phyloP scores from a whole-genome alignment of 2,113 vertebrate genomes.

The Oncorhynchus nerka region DNA sequence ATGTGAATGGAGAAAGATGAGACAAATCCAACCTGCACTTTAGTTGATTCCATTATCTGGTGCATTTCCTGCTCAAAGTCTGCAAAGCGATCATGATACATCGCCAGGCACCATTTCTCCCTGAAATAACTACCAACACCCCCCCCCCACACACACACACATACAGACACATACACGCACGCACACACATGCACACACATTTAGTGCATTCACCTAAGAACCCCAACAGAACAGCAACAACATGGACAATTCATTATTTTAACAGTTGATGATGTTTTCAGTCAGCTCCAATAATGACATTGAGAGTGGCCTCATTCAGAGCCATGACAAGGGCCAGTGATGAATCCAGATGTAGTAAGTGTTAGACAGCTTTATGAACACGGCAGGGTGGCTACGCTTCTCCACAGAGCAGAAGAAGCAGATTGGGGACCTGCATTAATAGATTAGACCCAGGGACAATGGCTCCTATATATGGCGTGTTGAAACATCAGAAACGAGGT shows the following conservation, averaged over 20 bases:
- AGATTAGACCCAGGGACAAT: conserved; percentile 92
- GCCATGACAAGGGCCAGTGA: conserved; percentile 78
- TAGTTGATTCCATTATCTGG: conserved; percentile 71
- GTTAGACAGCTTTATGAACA: conserved; percentile 85
- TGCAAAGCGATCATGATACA: conserved; percentile 90
- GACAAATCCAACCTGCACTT: conserved; percentile 64
- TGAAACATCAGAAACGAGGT: conserved; percentile 66
- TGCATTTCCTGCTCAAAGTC: conserved; percentile 88
- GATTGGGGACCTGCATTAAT: conserved; percentile 94
- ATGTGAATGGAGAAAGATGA: background rate
- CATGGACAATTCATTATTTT: conserved; percentile 85
- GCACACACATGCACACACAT: conserved; percentile 3
- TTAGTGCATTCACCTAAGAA: conserved; percentile 77
- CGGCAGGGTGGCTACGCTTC: conserved; percentile 79
- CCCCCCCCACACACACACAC: conserved; percentile 2
- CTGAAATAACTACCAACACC: conserved; percentile 83
- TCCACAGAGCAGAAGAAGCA: conserved; percentile 80
- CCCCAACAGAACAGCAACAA: conserved; percentile 64
- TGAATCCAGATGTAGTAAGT: conserved; percentile 89
- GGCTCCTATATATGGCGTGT: conserved; percentile 76
- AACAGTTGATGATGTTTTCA: conserved; percentile 84
- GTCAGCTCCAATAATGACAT: conserved; percentile 87
- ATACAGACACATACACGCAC: background rate
- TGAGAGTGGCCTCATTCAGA: conserved; percentile 87
- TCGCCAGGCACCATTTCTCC: conserved; percentile 84